Evolutionary conservation across 2,797 vertebrate species (phyloP).

Genomic region (Halcyon leucocephala): DNA sequence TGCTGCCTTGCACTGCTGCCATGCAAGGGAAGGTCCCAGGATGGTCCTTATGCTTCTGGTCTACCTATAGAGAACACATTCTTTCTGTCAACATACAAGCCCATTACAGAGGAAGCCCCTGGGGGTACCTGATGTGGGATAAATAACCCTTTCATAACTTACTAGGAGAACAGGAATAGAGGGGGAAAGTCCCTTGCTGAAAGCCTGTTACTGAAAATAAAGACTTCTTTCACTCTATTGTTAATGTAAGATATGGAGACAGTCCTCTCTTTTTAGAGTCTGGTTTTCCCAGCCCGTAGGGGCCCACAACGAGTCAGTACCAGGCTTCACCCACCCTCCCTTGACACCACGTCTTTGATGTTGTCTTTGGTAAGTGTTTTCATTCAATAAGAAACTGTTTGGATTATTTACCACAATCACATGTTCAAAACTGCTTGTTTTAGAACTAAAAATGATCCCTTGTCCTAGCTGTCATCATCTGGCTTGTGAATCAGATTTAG

Average conservation of each 20-base stretch:
- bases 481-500: background rate
- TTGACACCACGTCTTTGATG: background rate
- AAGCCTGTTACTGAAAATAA: background rate
- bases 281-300: background rate
- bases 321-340: background rate
- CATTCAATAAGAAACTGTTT: constrained; percentile 9
- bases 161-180: background rate
- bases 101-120: background rate
- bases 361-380: background rate
- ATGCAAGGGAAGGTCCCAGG: background rate
- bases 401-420: background rate
- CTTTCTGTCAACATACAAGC: background rate
- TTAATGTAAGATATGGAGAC: background rate
- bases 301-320: background rate
- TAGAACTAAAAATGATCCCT: background rate
- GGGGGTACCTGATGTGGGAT: background rate
- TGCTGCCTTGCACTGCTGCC: background rate
- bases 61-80: background rate
- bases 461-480: constrained; percentile 20
- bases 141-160: background rate
- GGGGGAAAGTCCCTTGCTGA: background rate
- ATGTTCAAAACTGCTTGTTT: background rate
- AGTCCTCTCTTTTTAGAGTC: background rate
- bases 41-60: background rate
- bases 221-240: background rate